Evolutionary conservation across 2,113 vertebrate species (phyloP).

Genomic region (Anthoscopus minutus): DNA sequence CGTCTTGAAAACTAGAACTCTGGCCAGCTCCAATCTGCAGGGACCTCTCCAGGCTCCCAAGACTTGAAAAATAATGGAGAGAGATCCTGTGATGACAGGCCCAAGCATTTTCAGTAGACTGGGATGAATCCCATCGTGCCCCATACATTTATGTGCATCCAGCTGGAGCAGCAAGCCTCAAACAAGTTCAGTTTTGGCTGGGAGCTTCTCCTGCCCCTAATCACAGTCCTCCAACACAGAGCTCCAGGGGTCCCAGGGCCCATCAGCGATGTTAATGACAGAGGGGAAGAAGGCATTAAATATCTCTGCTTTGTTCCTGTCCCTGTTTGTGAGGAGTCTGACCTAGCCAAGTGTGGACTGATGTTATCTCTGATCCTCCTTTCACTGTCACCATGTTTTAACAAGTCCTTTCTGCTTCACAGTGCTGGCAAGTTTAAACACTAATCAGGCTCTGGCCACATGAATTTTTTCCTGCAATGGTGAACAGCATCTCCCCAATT

Average conservation of each 20-base stretch:
- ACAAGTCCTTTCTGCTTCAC: background rate
- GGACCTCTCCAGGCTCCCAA: background rate
- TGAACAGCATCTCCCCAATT: background rate
- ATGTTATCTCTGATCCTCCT: background rate
- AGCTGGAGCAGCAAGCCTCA: background rate
- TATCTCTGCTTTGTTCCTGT: background rate
- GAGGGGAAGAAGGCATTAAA: background rate
- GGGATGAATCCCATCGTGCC: background rate
- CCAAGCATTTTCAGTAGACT: background rate
- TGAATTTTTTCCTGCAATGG: background rate
- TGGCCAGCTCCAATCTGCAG: background rate
- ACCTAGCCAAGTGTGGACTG: rapidly evolving
- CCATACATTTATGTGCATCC: background rate
- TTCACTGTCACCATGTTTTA: background rate
- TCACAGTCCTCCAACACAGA: background rate
- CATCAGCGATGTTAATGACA: background rate
- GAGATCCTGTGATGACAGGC: background rate
- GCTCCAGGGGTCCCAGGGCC: background rate
- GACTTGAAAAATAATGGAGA: background rate
- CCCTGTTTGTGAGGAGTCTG: background rate
- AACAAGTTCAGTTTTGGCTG: background rate
- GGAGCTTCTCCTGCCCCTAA: background rate
- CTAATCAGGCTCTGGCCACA: background rate
- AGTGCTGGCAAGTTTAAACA: background rate
- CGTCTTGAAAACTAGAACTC: background rate